These are phyloP conservation scores for Morinoia aosen DNA, from an alignment of 2,888 invertebrate species.

Conservation along the genomic window DNA sequence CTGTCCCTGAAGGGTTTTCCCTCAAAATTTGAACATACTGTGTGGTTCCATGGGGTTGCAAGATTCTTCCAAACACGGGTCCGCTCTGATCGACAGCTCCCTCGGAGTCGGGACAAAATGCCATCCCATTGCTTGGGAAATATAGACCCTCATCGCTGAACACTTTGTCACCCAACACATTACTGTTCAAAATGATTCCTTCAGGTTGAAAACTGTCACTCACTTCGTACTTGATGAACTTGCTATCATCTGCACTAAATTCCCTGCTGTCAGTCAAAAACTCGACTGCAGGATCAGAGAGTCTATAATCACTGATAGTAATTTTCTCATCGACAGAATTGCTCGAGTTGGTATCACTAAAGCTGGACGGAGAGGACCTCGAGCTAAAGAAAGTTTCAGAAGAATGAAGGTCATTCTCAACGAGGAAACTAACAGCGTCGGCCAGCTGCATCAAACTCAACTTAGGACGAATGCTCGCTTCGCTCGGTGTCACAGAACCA, in stretches of 20 bases:
- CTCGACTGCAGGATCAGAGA: neutral
- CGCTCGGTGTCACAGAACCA: neutral
- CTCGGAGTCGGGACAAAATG: neutral
- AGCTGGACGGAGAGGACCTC: conserved; percentile 50
- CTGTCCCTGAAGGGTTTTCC: neutral
- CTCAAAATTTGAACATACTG: neutral
- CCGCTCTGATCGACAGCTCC: too few species aligned
- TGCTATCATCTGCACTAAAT: neutral
- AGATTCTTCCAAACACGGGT: neutral
- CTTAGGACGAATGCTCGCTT: conserved; percentile 22
- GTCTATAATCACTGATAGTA: conserved; percentile 2
- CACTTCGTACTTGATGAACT: conserved; percentile 45
- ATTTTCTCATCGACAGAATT: conserved; percentile 34
- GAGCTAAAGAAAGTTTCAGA: conserved; percentile 31
- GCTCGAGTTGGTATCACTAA: conserved; percentile 41
- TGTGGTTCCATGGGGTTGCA: neutral
- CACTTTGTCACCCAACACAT: conserved; percentile 22
- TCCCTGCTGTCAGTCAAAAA: neutral
- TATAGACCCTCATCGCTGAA: neutral
- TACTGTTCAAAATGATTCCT: conserved; percentile 34
- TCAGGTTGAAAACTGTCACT: conserved; percentile 41
- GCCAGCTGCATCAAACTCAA: conserved; percentile 28
- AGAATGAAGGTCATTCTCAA: conserved; percentile 18
- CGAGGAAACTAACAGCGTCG: neutral
- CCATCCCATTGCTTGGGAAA: neutral